phyloP scores from a whole-genome alignment of 1,140 invertebrate species.

The Campoletis sonorensis region DNA sequence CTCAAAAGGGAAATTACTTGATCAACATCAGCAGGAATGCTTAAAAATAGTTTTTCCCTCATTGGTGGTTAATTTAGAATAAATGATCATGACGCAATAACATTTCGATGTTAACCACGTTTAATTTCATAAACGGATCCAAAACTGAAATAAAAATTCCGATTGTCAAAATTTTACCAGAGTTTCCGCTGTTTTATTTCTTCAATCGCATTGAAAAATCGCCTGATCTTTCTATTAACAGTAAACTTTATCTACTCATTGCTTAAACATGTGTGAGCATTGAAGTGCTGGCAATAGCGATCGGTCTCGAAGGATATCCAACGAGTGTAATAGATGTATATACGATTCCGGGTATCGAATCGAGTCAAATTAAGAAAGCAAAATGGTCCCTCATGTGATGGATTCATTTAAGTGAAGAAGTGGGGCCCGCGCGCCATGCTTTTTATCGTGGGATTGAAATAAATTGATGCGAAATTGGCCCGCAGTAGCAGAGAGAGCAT shows the following conservation, averaged over 20 bases:
- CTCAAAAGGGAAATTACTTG: too few species aligned
- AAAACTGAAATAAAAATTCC: too few species aligned
- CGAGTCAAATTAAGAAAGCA: constrained; percentile 59
- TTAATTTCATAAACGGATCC: too few species aligned
- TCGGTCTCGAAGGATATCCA: not conserved
- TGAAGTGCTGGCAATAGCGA: constrained; percentile 31
- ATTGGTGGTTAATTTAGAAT: too few species aligned
- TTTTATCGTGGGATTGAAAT: constrained; percentile 63
- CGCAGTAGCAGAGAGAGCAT: constrained; percentile 31
- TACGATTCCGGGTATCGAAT: constrained; percentile 23
- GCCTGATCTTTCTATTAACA: not conserved
- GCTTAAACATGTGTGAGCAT: not conserved
- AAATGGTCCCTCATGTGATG: constrained; percentile 64
- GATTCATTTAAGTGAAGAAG: constrained; percentile 49
- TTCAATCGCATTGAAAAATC: not conserved
- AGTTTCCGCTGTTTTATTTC: too few species aligned
- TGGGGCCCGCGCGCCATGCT: constrained; percentile 47
- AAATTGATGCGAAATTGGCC: constrained; percentile 70
- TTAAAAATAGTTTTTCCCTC: too few species aligned
- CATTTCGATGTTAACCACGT: too few species aligned
- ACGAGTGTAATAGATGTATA: not conserved
- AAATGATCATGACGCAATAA: too few species aligned
- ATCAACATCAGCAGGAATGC: too few species aligned
- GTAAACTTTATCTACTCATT: not conserved
- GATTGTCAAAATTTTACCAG: too few species aligned